These are phyloP conservation scores for Rhopilema esculentum DNA, from an alignment of 30 jellyfish, hydroid and myxozoan genomes.

Conservation along the genomic window DNA sequence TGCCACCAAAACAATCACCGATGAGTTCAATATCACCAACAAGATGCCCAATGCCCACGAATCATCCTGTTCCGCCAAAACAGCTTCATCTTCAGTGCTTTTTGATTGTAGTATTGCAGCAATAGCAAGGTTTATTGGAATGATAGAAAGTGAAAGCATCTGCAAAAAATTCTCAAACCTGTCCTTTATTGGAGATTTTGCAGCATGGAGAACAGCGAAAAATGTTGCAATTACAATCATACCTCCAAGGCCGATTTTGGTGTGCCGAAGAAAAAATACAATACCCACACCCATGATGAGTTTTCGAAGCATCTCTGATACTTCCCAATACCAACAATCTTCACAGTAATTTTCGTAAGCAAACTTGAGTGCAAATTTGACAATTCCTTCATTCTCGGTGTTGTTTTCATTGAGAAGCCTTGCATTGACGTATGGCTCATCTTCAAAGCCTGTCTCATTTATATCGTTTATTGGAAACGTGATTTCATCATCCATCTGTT, in stretches of 20 bases:
- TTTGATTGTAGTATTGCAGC: constrained; percentile 30
- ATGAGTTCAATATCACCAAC: background rate
- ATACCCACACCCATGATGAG: constrained; percentile 43
- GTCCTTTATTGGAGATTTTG: constrained; percentile 35
- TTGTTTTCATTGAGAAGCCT: background rate
- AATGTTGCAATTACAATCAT: constrained; percentile 30
- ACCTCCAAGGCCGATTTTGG: constrained; percentile 31
- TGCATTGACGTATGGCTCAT: background rate
- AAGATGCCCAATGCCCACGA: background rate
- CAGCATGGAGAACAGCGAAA: constrained; percentile 43
- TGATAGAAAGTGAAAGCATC: constrained; percentile 35
- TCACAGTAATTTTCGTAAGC: constrained; percentile 44
- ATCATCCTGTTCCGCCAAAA: background rate
- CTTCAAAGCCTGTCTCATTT: background rate
- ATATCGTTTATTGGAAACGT: background rate
- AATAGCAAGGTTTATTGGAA: constrained; percentile 49
- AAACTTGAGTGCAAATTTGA: constrained; percentile 35
- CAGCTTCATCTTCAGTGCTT: background rate
- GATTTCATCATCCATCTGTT: background rate
- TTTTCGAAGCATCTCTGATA: constrained; percentile 47
- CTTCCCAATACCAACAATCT: constrained; percentile 57
- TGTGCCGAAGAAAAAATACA: constrained; percentile 12
- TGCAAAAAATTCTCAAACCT: constrained; percentile 43
- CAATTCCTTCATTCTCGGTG: background rate
- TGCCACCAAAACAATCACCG: constrained; percentile 1